Base-by-base conservation (phyloP, 2,797 vertebrate species). In the Halcyon smyrnensis region DNA sequence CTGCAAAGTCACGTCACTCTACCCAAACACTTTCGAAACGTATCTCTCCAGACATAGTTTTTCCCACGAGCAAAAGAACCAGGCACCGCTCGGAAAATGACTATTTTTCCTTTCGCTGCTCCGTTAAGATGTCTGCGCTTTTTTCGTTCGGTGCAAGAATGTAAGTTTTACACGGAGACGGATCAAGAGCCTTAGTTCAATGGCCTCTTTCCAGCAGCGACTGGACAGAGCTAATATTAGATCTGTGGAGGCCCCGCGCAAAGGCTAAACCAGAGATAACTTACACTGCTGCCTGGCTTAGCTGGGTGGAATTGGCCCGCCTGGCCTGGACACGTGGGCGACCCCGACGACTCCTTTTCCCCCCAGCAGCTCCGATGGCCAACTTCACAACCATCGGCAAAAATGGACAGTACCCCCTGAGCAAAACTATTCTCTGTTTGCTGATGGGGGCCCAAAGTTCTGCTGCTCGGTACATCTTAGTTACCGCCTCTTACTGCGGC, bases 391-490 rank as follows among this genome's bases (percentile, higher is more conserved):
- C 46, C 48, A 76, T 24, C 56, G 60, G 67, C 36, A 76, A 45
- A 93, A 91, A 23, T 0, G 36, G 17, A n/a, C 59, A 20, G 24
- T 8, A 37, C n/a, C 32, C 36, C 39, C 43, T 27, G 17, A 68
- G 46, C 27, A 13, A 1, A 60, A 28, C 43, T 24, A 3, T 11
- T n/a, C 25, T 15, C 28, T 4, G 1, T 27, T 10, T 6, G 2
- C 8, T 4, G 18, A 34, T 9, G 1, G 1, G 34, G 45, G 34
- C 12, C 14, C 30, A 15, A n/a, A 25, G 43, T 28, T 48, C 59
- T 76, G 28, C 8, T 32, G 13, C 30, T 50, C 8, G 30, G 21
- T 77, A 50, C 67, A 77, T 48, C 57, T 63, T 51, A 30, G 11
- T 43, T 76, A 25, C 34, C 50, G 50, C 24, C 54, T 68, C 71